These are phyloP conservation scores for Lutraria rhynchaena DNA, from an alignment of 1,140 invertebrate genomes.

Conservation along the genomic window DNA sequence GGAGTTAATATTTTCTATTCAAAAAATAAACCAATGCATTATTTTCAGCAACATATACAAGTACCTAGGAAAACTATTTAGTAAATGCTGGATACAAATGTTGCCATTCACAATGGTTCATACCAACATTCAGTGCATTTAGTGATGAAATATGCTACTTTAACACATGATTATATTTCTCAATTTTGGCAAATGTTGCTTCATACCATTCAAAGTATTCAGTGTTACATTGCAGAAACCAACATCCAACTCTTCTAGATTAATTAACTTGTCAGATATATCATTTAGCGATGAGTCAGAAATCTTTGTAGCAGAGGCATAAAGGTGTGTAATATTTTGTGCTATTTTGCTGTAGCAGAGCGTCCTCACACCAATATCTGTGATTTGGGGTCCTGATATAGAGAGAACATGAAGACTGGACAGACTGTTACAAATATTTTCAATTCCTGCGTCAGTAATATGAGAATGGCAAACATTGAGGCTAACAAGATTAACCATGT, in stretches of 20 bases:
- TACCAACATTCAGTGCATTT: too few relatives aligned
- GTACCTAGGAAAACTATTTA: too few relatives aligned
- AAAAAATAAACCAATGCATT: too few relatives aligned
- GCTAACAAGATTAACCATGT: slow-evolving; percentile 21
- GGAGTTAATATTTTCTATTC: too few relatives aligned
- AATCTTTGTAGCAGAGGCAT: slow-evolving; percentile 12
- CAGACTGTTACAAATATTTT: slow-evolving; percentile 1
- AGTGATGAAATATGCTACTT: too few relatives aligned
- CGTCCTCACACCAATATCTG: slow-evolving; percentile 5
- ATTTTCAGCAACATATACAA: too few relatives aligned
- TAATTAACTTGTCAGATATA: slow-evolving; percentile 19
- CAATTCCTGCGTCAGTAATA: slow-evolving; percentile 5
- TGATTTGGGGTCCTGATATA: background rate
- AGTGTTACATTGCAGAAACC: background rate
- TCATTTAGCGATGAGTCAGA: background rate
- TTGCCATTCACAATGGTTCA: too few relatives aligned
- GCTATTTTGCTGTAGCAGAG: slow-evolving; percentile 11
- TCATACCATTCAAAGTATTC: background rate
- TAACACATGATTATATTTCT: background rate
- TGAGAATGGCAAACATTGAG: slow-evolving; percentile 2
- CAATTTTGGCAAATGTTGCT: background rate
- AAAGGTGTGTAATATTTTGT: background rate
- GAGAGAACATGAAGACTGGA: background rate
- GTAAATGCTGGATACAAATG: too few relatives aligned
- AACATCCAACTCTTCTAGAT: slow-evolving; percentile 10